Base-by-base conservation (phyloP, 2,797 vertebrate species). In the Leptodactylus fallax region DNA sequence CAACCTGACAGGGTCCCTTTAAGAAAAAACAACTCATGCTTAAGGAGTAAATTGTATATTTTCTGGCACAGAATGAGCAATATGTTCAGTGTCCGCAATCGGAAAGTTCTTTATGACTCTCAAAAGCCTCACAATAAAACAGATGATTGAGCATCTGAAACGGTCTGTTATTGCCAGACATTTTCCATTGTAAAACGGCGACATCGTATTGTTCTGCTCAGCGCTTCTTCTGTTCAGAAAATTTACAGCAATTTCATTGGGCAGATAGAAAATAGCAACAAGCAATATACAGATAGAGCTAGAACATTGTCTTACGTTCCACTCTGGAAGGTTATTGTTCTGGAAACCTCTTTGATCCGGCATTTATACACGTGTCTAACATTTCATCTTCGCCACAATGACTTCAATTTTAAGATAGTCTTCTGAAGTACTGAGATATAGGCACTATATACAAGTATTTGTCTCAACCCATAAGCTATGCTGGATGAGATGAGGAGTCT, bases 81-180 rank as follows among this genome's bases (percentile, higher is more conserved):
- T 55, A 51, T 49, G 55, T 86, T 56, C 36, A 17, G 45, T 65
- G 21, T 47, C 51, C 56, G 27, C 56, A 47, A 21, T 74, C 6
- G 17, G 58, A 27, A 82, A 45, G 58, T 25, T 25, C 65, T 81
- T 87, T 56, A 87, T 21, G 49, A n/a, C 45, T 82, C 36, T 23
- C 25, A 63, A 76, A 74, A 81, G 55, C 51, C 21, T 36, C 19
- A 14, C 25, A 72, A 51, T 16, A 49, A 16, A 87, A 47, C 58
- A 83, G 45, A 87, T 78, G 86, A 87, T 58, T 67, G 80, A 87
- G 53, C 58, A 69, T 53, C 74, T 63, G n/a, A 83, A 55, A 63
- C 23, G 8, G 60, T 58, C 71, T 77, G 60, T 58, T 78, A 69
- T 69, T 65, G 69, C 25, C 2, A 82, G 58, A 63, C 80, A 74